Conservation (phyloP, 1,140 invertebrate genomes). For the Drosophila pseudoananassae region DNA sequence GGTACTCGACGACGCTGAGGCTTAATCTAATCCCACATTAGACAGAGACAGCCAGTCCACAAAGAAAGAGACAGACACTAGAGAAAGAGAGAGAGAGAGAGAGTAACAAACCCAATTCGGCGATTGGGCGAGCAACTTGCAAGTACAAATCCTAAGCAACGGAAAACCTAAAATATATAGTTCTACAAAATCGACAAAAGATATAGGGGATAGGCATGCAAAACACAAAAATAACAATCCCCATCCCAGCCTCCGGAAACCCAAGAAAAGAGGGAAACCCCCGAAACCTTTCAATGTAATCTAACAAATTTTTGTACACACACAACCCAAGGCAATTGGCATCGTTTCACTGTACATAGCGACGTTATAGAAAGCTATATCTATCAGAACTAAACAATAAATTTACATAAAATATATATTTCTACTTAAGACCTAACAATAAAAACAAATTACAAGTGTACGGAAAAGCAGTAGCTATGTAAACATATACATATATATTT, state of each 20-base stretch:
- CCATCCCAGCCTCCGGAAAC: background rate
- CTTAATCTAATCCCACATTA: background rate
- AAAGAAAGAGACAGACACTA: background rate
- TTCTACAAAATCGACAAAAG: constrained; percentile 9
- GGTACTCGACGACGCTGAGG: background rate
- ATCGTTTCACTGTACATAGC: constrained; percentile 25
- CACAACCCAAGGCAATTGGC: constrained; percentile 1
- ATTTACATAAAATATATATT: constrained; percentile 17
- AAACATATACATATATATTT: constrained; percentile 9
- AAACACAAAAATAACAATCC: background rate
- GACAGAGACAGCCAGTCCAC: background rate
- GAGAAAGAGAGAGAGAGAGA: background rate
- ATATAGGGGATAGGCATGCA: background rate
- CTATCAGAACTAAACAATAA: background rate
- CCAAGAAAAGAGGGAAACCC: background rate
- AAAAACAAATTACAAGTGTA: constrained; percentile 34
- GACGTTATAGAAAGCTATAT: constrained; percentile 25
- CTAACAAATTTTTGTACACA: constrained; percentile 21
- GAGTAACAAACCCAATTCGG: constrained; percentile 2
- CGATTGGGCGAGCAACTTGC: constrained; percentile 41
- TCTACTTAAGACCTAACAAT: constrained; percentile 24
- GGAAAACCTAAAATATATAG: constrained; percentile 28
- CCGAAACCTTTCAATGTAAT: background rate
- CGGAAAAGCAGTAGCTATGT: constrained; percentile 3
- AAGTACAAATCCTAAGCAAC: constrained; percentile 58